Evolutionary conservation across 2,888 invertebrate genomes (phyloP), one percentile per base, ranked within the genome.

Genomic region (Caenorhabditis afra): DNA sequence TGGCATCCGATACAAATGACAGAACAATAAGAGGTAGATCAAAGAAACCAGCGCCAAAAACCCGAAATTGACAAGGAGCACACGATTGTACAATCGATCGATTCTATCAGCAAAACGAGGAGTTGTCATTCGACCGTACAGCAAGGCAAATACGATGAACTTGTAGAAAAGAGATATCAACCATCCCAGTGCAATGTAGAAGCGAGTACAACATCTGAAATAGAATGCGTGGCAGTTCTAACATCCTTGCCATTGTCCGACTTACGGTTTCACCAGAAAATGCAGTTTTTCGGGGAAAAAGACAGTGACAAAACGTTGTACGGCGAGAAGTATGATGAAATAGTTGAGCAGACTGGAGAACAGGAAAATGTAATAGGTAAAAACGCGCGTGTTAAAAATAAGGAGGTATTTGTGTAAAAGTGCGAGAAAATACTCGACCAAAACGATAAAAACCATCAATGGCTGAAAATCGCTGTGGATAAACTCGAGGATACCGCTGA

Each of bases 241-340:
- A n/a, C n/a, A n/a, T n/a, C n/a, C n/a, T n/a, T n/a, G n/a, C n/a
- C n/a, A n/a, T n/a, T n/a, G n/a, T n/a, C n/a, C n/a, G n/a, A 44
- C 67, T 50, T 10, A 68, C 67, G 50, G 20, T 22, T 59, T 58
- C 3, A 59, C 49, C 2, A 68, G 16, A 41, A 58, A 50, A 0
- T 68, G 67, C 4, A 52, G 12, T 16, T 44, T 58, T 3, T 23
- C 16, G 1, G 67, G 58, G 14, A 59, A 18, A n/a, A 59, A 68
- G 5, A 52, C 41, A 0, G 58, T 10, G 8, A 68, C 20, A 14
- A 68, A 68, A 1, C 67, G 39, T 41, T 68, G 67, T 14, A 50
- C 7, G 12, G 67, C 67, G 5, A 59, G 50, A 20, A 59, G 41
- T 14, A 58, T 14, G 10, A 68, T 68, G 14, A 68, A 59, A 20